These are phyloP conservation scores for Achroia grisella DNA, from an alignment of 1,140 invertebrate genomes.

Conservation along the genomic window DNA sequence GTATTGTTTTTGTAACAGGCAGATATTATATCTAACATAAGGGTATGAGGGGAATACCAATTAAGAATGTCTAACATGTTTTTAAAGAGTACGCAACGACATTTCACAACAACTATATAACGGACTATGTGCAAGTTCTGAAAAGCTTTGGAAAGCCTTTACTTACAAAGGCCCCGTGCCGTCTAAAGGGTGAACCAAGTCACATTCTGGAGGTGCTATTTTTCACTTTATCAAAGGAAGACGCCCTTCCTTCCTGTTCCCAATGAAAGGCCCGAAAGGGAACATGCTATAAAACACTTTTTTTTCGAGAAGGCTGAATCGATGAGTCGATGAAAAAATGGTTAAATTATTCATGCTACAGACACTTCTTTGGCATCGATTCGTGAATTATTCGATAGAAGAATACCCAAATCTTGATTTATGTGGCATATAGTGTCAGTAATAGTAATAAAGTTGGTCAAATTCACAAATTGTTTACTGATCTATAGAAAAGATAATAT, in stretches of 20 bases:
- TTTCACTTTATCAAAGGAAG: slow-evolving; percentile 63
- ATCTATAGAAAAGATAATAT: too few species aligned
- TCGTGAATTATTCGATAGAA: slow-evolving; percentile 6
- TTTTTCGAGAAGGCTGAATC: slow-evolving; percentile 27
- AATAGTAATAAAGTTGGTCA: too few species aligned
- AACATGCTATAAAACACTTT: slow-evolving; percentile 49
- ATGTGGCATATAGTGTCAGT: background rate
- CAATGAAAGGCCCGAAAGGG: slow-evolving; percentile 55
- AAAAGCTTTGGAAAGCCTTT: slow-evolving; percentile 13
- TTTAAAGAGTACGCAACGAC: too few species aligned
- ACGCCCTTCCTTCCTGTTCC: slow-evolving; percentile 52
- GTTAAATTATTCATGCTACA: slow-evolving; percentile 18
- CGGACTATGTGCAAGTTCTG: too few species aligned
- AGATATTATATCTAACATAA: too few species aligned
- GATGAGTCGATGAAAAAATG: slow-evolving; percentile 38
- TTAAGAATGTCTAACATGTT: too few species aligned
- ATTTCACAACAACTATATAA: too few species aligned
- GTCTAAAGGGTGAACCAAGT: slow-evolving; percentile 28
- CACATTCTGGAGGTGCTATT: slow-evolving; percentile 51
- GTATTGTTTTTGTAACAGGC: too few species aligned
- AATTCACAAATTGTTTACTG: too few species aligned
- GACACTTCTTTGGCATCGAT: background rate
- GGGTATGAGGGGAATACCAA: too few species aligned
- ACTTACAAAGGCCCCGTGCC: slow-evolving; percentile 15
- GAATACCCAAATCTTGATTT: background rate